phyloP scores from a whole-genome alignment of 2,888 invertebrate species.

The Drosophila percnosoma region DNA sequence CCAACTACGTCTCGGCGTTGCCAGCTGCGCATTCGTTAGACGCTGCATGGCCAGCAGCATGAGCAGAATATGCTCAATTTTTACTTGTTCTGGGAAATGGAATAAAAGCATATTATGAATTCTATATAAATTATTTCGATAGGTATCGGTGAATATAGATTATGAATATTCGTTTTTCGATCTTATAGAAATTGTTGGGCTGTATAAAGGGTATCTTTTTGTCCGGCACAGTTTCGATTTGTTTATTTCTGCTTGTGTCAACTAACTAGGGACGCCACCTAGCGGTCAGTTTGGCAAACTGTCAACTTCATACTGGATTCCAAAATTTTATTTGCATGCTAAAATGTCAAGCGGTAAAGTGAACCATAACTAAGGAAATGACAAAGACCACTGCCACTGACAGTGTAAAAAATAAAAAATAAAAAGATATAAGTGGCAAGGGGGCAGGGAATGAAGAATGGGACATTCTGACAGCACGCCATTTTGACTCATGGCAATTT shows the following conservation, averaged over 20 bases:
- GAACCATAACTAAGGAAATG: slow-evolving; percentile 47
- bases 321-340: slow-evolving; percentile 64
- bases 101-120: not conserved
- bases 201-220: not conserved
- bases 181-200: not conserved
- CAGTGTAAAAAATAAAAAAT: slow-evolving; percentile 4
- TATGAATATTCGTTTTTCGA: not conserved
- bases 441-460: not conserved
- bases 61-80: not conserved
- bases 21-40: slow-evolving; percentile 18
- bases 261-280: slow-evolving; percentile 38
- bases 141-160: not conserved
- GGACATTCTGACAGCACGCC: slow-evolving; percentile 46
- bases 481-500: slow-evolving; percentile 76
- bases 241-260: not conserved
- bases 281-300: slow-evolving; percentile 47
- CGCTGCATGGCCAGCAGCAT: slow-evolving; percentile 21
- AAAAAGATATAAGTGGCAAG: not conserved
- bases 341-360: slow-evolving; percentile 58
- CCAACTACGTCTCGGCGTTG: slow-evolving; percentile 25
- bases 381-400: slow-evolving; percentile 43
- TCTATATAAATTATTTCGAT: not conserved
- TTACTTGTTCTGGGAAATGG: not conserved
- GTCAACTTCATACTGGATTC: slow-evolving; percentile 47
- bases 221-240: not conserved